Evolutionary conservation across 2,888 invertebrate genomes (phyloP).

Genomic region (Andrena fulva): DNA sequence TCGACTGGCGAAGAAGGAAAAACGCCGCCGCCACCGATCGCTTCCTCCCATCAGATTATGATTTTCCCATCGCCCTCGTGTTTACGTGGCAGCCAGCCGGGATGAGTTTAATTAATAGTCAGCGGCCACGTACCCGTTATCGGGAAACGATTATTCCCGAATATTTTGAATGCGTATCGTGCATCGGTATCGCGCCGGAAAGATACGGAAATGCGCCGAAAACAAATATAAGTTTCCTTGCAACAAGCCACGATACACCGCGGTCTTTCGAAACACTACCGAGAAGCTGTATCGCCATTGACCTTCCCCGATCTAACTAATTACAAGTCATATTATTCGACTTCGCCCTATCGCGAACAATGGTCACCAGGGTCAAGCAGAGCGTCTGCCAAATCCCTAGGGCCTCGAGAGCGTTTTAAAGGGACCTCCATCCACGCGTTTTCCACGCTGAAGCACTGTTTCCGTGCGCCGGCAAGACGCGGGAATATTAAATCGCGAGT

Average conservation of each 20-base stretch:
- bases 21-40: background rate
- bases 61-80: constrained; percentile 22
- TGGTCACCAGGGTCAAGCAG: background rate
- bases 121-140: constrained; percentile 58
- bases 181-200: constrained; percentile 42
- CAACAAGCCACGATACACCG: background rate
- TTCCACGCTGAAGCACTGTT: background rate
- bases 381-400: constrained; percentile 3
- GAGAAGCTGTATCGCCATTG: background rate
- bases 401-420: background rate
- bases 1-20: background rate
- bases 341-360: background rate
- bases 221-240: constrained; percentile 42
- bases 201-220: constrained; percentile 54
- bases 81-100: constrained; percentile 30
- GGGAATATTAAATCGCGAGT: constrained; percentile 1
- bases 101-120: constrained; percentile 58
- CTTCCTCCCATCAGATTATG: constrained; percentile 16
- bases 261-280: background rate
- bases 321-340: background rate
- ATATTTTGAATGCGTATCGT: constrained; percentile 63
- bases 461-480: background rate
- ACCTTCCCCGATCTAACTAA: constrained; percentile 19
- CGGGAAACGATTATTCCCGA: constrained; percentile 66
- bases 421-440: background rate